A percentile compares a stretch with the other conserved stretches of the same genome.
Evolutionary conservation across 1,140 invertebrate genomes (phyloP).

Genomic region (Steinernema feltiae): DNA sequence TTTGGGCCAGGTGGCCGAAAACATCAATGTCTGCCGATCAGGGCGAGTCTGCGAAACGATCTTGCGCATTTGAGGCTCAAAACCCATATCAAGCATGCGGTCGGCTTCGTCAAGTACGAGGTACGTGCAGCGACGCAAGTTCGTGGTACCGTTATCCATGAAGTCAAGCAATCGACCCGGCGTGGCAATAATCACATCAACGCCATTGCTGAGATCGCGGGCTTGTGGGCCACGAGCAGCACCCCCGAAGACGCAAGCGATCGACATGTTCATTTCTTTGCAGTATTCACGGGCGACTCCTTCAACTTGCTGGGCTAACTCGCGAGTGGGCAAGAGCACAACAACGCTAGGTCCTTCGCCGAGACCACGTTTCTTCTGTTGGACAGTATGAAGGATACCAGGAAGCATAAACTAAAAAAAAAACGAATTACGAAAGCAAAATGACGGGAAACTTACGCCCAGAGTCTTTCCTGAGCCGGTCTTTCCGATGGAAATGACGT

Average conservation of each 20-base stretch:
- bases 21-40: slow-evolving; percentile 91
- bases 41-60: slow-evolving; percentile 90
- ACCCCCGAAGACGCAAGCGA: slow-evolving; percentile 90
- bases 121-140: slow-evolving; percentile 65
- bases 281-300: slow-evolving; percentile 85
- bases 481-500: slow-evolving; percentile 85
- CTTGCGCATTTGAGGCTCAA: slow-evolving; percentile 93
- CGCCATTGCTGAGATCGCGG: slow-evolving; percentile 73
- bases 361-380: slow-evolving; percentile 60
- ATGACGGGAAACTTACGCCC: slow-evolving; percentile 59
- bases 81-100: slow-evolving; percentile 98
- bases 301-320: slow-evolving; percentile 91
- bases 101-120: slow-evolving; percentile 65
- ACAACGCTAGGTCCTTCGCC: slow-evolving; percentile 60
- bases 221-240: slow-evolving; percentile 83
- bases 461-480: slow-evolving; percentile 80
- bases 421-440: neutral
- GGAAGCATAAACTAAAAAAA: slow-evolving; percentile 11
- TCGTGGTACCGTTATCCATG: slow-evolving; percentile 6
- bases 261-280: slow-evolving; percentile 72
- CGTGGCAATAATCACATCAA: slow-evolving; percentile 67
- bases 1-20: slow-evolving; percentile 96
- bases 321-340: slow-evolving; percentile 84
- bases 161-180: slow-evolving; percentile 84
- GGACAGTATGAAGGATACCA: slow-evolving; percentile 53